A percentile compares a stretch with the other conserved stretches of the same genome.
These are phyloP conservation scores for Heteractis magnifica DNA, from an alignment of 92 coral and sea anemone genomes.

Conservation along the genomic window DNA sequence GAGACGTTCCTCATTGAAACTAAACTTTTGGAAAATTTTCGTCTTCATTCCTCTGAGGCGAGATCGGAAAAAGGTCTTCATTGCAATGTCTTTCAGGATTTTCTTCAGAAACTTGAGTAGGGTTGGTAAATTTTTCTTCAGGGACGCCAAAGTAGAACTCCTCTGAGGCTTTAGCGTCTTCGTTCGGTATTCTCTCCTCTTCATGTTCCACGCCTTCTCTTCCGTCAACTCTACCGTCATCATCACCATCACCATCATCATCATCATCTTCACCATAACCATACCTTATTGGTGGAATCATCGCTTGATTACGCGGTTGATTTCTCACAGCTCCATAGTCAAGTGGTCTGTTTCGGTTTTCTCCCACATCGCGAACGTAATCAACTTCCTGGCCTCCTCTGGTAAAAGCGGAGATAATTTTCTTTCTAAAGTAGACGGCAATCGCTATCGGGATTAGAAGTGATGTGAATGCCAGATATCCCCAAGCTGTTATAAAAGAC, in stretches of 20 bases:
- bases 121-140: background rate
- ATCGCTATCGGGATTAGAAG: too few species aligned
- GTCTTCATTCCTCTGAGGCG: too few species aligned
- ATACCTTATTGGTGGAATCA: background rate
- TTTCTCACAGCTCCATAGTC: background rate
- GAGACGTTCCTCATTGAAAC: background rate
- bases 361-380: too few species aligned
- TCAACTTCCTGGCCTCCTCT: too few species aligned
- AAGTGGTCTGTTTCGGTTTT: background rate
- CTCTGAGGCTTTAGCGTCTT: background rate
- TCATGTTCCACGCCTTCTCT: conserved; percentile 1
- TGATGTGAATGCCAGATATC: too few species aligned
- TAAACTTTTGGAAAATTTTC: background rate
- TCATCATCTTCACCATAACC: background rate
- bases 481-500: too few species aligned
- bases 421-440: too few species aligned
- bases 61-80: background rate
- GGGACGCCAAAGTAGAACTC: background rate
- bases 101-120: background rate
- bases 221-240: background rate
- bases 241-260: background rate
- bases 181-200: background rate
- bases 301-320: background rate
- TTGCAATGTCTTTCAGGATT: background rate
- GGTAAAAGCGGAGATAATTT: too few species aligned